Conservation (phyloP, 2,113 vertebrate genomes). For the Gobiocypris rarus region DNA sequence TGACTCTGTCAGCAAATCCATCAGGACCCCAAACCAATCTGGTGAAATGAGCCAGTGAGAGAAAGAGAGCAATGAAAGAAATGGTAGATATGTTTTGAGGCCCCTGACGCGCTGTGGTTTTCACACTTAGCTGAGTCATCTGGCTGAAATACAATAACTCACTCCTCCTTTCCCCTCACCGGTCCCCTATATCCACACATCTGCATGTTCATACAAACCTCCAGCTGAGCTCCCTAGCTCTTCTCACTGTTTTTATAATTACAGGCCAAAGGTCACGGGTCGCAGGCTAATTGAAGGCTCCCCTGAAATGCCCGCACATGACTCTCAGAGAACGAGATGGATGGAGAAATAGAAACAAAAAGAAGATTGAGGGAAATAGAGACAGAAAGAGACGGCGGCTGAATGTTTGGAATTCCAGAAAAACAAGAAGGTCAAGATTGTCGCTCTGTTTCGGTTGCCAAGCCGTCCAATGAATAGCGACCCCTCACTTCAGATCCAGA, state of each 20-base stretch:
- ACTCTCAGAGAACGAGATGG: slow-evolving; percentile 62
- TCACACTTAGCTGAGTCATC: slow-evolving; percentile 12
- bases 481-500: slow-evolving; percentile 42
- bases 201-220: slow-evolving; percentile 59
- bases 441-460: background rate
- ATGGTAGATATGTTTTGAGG: background rate
- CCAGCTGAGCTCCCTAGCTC: slow-evolving; percentile 43
- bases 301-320: slow-evolving; percentile 72
- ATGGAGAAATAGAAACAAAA: slow-evolving; percentile 62
- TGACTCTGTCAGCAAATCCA: background rate
- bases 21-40: background rate
- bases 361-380: slow-evolving; percentile 66
- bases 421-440: slow-evolving; percentile 65
- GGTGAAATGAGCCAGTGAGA: background rate
- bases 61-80: slow-evolving; percentile 2
- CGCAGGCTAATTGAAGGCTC: slow-evolving; percentile 74
- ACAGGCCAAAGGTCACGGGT: slow-evolving; percentile 64
- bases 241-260: slow-evolving; percentile 70
- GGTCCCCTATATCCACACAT: background rate
- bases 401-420: slow-evolving; percentile 73
- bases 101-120: slow-evolving; percentile 7
- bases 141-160: background rate
- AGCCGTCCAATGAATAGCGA: slow-evolving; percentile 13
- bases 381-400: slow-evolving; percentile 66
- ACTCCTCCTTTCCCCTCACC: background rate